phyloP scores from a whole-genome alignment of 2,113 vertebrate species.

The Ifrita kowaldi region DNA sequence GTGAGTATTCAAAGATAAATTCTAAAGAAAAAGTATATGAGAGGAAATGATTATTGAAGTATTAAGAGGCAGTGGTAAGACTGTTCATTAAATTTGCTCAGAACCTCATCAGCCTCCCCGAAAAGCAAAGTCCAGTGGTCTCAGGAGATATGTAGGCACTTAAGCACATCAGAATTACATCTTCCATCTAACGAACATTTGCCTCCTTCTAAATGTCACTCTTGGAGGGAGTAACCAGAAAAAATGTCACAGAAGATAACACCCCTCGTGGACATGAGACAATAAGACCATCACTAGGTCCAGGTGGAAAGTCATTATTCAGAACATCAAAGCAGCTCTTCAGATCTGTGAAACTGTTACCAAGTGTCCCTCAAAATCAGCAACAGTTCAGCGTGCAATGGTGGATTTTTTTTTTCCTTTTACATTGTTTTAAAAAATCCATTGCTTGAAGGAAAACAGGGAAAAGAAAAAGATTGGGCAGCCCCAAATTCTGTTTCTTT shows the following conservation, averaged over 20 bases:
- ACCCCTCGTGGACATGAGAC: background rate
- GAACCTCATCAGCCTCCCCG: background rate
- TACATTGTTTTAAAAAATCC: background rate
- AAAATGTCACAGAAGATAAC: background rate
- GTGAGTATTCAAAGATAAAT: background rate
- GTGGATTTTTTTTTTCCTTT: background rate
- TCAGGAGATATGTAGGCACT: background rate
- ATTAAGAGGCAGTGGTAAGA: background rate
- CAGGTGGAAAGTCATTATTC: background rate
- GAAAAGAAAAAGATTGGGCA: background rate
- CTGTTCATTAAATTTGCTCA: background rate
- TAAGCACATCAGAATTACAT: background rate
- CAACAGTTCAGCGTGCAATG: background rate
- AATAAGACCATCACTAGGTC: background rate
- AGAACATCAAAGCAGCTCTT: background rate
- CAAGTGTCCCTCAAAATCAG: background rate
- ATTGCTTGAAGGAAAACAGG: background rate
- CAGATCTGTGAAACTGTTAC: background rate
- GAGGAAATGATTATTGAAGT: background rate
- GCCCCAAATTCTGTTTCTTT: background rate
- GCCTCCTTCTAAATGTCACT: slow-evolving; percentile 25
- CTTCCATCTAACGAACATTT: background rate
- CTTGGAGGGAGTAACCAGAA: background rate
- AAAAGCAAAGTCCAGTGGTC: background rate
- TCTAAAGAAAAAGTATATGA: background rate